A percentile compares a stretch with the other conserved stretches of the same genome.
Evolutionary conservation across 2,797 vertebrate species (phyloP).

Genomic region (Lepilemur septentrionalis): DNA sequence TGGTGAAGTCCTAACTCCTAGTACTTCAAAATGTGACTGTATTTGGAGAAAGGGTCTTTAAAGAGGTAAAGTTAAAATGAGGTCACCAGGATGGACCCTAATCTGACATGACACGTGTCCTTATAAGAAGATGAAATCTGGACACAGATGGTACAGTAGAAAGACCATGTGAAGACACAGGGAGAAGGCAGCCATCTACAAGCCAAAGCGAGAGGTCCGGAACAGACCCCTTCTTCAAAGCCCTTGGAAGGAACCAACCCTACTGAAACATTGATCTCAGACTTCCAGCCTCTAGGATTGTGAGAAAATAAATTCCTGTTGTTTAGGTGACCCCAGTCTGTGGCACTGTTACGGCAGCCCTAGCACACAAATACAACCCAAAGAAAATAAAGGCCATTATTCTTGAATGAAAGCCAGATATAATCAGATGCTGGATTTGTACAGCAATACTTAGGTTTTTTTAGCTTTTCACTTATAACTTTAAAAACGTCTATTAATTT

Average conservation of each 20-base stretch:
- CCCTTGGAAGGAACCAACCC: not conserved
- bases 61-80: not conserved
- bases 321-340: not conserved
- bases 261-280: not conserved
- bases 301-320: not conserved
- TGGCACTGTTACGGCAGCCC: not conserved
- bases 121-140: not conserved
- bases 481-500: not conserved
- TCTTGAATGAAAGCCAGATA: not conserved
- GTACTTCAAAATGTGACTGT: not conserved
- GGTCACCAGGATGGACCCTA: not conserved
- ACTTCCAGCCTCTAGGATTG: not conserved
- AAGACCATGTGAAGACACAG: not conserved
- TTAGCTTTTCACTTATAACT: not conserved
- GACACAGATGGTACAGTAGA: not conserved
- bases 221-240: not conserved
- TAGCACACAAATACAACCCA: not conserved
- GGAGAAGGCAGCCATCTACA: not conserved
- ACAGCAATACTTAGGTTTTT: not conserved
- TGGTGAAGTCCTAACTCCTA: not conserved
- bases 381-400: not conserved
- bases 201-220: not conserved
- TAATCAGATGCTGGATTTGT: not conserved
- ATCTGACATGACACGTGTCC: not conserved
- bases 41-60: not conserved